A percentile compares a stretch with the other conserved stretches of the same genome.
Evolutionary conservation across 2,113 vertebrate genomes (phyloP).

Genomic region (Corythornis madagascariensis): DNA sequence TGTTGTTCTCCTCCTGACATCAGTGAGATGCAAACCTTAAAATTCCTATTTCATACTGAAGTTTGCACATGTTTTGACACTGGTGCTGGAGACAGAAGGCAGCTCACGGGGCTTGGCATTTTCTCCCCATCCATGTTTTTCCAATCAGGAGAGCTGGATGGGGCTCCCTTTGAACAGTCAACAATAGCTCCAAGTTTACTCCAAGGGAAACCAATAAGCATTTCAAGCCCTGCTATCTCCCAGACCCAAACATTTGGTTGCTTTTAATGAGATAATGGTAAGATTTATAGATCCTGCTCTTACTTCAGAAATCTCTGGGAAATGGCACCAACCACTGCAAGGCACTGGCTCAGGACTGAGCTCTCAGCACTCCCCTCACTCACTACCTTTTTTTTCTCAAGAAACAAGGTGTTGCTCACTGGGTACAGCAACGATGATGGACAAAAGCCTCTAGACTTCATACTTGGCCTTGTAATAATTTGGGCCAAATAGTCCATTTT

Average conservation of each 20-base stretch:
- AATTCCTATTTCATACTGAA: accelerated
- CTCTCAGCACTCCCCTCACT: neutral
- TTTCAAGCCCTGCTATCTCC: slow-evolving; percentile 17
- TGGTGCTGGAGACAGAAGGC: slow-evolving; percentile 26
- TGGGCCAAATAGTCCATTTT: neutral
- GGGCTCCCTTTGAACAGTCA: slow-evolving; percentile 15
- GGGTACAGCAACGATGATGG: neutral
- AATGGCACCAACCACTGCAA: neutral
- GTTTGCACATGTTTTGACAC: neutral
- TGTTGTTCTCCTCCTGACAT: neutral
- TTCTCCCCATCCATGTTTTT: slow-evolving; percentile 26
- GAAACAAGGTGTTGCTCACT: neutral
- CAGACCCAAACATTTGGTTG: slow-evolving; percentile 31
- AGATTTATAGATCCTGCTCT: slow-evolving; percentile 16
- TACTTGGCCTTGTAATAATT: neutral
- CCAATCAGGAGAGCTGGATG: slow-evolving; percentile 40
- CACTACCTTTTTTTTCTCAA: neutral
- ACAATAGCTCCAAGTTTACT: slow-evolving; percentile 11
- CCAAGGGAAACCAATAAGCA: neutral
- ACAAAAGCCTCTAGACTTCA: neutral
- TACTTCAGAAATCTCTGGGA: slow-evolving; percentile 13
- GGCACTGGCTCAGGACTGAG: neutral
- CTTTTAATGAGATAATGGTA: slow-evolving; percentile 1
- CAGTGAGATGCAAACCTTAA: neutral
- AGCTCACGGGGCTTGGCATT: slow-evolving; percentile 11